Evolutionary conservation across 2,888 invertebrate species (phyloP).

Genomic region (Amphipoea oculea): DNA sequence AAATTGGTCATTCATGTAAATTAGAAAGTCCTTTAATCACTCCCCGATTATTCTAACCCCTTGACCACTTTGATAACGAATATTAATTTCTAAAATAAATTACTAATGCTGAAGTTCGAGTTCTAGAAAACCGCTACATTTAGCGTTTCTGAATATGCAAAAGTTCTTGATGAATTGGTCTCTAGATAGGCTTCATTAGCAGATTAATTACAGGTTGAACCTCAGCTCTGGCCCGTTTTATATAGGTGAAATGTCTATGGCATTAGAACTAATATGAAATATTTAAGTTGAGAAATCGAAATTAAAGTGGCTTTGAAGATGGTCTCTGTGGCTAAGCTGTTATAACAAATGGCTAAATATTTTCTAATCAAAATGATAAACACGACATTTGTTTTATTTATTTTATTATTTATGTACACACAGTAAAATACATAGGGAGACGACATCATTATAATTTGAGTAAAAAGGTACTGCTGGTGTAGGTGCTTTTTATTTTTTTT

Average conservation of each 20-base stretch:
- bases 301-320: background rate
- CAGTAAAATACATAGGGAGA: too few species aligned
- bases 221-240: conserved; percentile 1
- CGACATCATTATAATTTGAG: too few species aligned
- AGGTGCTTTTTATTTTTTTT: background rate
- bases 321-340: background rate
- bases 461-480: too few species aligned
- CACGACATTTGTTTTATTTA: too few species aligned
- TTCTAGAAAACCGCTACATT: conserved; percentile 44
- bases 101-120: conserved; percentile 38
- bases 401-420: too few species aligned
- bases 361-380: too few species aligned
- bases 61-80: conserved; percentile 43
- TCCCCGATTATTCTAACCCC: conserved; percentile 10
- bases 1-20: conserved; percentile 38
- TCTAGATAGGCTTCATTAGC: conserved; percentile 40
- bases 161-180: conserved; percentile 52
- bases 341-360: background rate
- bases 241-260: conserved; percentile 2
- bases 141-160: conserved; percentile 48
- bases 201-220: conserved; percentile 39
- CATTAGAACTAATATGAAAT: background rate
- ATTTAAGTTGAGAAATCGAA: background rate
- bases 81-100: conserved; percentile 55
- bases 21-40: conserved; percentile 8